Evolutionary conservation across 2,113 vertebrate genomes (phyloP).

Genomic region (Microtus ochrogaster): DNA sequence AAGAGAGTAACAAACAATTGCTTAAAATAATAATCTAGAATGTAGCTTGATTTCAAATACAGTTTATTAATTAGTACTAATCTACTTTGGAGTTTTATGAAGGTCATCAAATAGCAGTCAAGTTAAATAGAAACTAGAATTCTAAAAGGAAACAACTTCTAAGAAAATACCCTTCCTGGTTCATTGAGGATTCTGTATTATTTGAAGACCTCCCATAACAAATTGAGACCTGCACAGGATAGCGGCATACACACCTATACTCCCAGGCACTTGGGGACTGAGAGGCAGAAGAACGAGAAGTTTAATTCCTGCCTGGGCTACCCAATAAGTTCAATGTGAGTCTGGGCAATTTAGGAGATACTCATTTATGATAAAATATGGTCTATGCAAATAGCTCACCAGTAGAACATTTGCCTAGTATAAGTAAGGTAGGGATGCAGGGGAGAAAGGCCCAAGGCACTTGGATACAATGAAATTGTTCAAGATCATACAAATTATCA

Average conservation of each 20-base stretch:
- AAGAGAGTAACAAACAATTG: slow-evolving; percentile 63
- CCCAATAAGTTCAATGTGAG: not conserved
- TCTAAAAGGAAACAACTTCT: slow-evolving; percentile 30
- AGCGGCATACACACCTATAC: not conserved
- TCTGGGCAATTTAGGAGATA: not conserved
- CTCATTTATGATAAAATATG: not conserved
- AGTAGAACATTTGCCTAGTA: not conserved
- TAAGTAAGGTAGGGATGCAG: not conserved
- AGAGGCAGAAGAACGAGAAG: not conserved
- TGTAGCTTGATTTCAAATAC: slow-evolving; percentile 43
- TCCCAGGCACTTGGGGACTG: not conserved
- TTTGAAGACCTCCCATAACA: not conserved
- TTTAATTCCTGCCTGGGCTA: not conserved
- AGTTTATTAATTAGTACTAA: slow-evolving; percentile 35
- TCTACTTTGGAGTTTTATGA: slow-evolving; percentile 5
- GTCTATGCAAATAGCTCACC: not conserved
- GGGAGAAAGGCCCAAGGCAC: not conserved
- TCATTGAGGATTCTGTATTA: not conserved
- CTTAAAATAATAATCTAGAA: slow-evolving; percentile 57
- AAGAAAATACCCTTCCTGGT: slow-evolving; percentile 2
- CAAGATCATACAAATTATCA: not conserved
- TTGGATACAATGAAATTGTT: not conserved
- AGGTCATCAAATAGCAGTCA: slow-evolving; percentile 14
- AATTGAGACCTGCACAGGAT: not conserved
- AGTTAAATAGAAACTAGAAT: slow-evolving; percentile 36